phyloP scores from a whole-genome alignment of 2,888 invertebrate species.

The Athalia cordata region DNA sequence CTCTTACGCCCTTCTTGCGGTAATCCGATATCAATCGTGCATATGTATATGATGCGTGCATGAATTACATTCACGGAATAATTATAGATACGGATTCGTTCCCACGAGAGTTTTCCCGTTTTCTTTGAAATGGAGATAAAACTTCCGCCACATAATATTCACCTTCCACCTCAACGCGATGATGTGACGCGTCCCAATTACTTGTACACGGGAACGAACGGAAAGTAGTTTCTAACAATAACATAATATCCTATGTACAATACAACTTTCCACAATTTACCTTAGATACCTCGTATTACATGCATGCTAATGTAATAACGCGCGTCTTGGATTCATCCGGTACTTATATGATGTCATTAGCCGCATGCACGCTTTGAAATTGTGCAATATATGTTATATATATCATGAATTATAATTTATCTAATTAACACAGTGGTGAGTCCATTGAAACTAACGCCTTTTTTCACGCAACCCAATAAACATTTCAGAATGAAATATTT shows the following conservation, averaged over 20 bases:
- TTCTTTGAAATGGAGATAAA: neutral
- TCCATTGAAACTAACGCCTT: neutral
- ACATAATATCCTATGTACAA: neutral
- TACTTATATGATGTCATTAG: slow-evolving; percentile 13
- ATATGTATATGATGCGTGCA: too few relatives aligned
- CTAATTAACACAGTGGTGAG: neutral
- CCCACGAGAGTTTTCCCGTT: neutral
- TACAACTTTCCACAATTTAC: slow-evolving; percentile 34
- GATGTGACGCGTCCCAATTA: neutral
- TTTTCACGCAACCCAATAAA: neutral
- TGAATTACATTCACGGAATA: too few relatives aligned
- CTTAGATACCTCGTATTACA: neutral
- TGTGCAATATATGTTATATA: slow-evolving; percentile 19
- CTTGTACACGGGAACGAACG: neutral
- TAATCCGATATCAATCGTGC: too few relatives aligned
- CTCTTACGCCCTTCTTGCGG: too few relatives aligned
- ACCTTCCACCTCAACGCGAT: too few relatives aligned
- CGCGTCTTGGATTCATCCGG: slow-evolving; percentile 4
- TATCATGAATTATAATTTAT: neutral
- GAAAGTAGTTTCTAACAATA: slow-evolving; percentile 20
- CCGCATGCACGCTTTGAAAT: slow-evolving; percentile 23
- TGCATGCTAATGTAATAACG: neutral
- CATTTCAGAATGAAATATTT: neutral
- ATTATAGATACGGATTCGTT: too few relatives aligned
- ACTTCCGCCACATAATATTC: too few relatives aligned